Evolutionary conservation across 2,113 vertebrate genomes (phyloP).

Genomic region (Egretta garzetta): DNA sequence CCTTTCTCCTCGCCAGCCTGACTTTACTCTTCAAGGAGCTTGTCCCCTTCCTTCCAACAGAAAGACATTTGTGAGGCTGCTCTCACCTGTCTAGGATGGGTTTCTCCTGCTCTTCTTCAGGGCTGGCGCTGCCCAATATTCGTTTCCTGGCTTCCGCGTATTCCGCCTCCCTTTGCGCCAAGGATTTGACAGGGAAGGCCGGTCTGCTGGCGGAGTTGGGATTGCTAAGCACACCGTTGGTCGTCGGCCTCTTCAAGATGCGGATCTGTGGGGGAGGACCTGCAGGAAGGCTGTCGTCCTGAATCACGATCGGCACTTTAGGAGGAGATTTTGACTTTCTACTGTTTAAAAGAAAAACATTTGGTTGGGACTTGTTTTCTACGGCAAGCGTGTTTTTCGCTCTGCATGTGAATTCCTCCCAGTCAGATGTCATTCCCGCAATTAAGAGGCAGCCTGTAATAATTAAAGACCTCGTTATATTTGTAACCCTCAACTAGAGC

Average conservation of each 20-base stretch:
- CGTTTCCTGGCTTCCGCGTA: slow-evolving; percentile 95
- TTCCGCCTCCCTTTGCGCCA: slow-evolving; percentile 95
- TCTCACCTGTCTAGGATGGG: slow-evolving; percentile 85
- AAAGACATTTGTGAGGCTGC: fast-evolving
- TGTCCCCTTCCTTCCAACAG: fast-evolving
- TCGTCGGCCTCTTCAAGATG: slow-evolving; percentile 93
- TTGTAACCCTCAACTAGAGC: neutral
- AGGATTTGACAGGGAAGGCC: slow-evolving; percentile 87
- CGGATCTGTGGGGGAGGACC: slow-evolving; percentile 93
- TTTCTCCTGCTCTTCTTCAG: slow-evolving; percentile 92
- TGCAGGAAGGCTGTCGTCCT: slow-evolving; percentile 88
- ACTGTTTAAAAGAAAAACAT: slow-evolving; percentile 20
- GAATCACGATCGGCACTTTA: slow-evolving; percentile 92
- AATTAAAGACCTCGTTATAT: neutral
- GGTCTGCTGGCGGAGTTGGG: slow-evolving; percentile 82
- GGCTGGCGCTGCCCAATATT: slow-evolving; percentile 93
- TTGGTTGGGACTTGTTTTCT: neutral
- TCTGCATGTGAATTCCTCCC: fast-evolving
- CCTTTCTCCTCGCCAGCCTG: fast-evolving
- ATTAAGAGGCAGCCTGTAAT: neutral
- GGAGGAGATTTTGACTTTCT: slow-evolving; percentile 88
- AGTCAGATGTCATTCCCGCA: neutral
- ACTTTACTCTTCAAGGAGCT: fast-evolving
- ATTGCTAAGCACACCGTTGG: slow-evolving; percentile 87
- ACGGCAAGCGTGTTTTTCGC: fast-evolving